A percentile compares a stretch with the other conserved stretches of the same genome.
Evolutionary conservation across 2,797 vertebrate genomes (phyloP).

Genomic region (Thunnus albacares): DNA sequence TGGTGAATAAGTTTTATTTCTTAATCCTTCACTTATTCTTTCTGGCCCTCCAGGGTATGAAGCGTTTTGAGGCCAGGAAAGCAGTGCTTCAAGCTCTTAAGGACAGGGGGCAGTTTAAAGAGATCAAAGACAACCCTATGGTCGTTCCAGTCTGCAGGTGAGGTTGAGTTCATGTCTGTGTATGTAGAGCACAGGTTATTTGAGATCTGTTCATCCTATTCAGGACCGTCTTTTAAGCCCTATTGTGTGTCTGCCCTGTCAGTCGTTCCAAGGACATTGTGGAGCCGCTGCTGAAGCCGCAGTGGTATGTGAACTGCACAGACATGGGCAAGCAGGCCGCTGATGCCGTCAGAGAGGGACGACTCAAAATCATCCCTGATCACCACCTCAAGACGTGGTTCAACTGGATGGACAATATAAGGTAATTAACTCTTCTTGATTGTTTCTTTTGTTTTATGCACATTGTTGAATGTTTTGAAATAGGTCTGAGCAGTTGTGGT

Average conservation of each 20-base stretch:
- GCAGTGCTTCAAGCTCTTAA: constrained; percentile 90
- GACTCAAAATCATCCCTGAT: constrained; percentile 91
- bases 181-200: background rate
- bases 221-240: background rate
- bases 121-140: constrained; percentile 94
- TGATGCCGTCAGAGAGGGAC: constrained; percentile 88
- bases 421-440: constrained; percentile 71
- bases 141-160: constrained; percentile 96
- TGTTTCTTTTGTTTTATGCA: background rate
- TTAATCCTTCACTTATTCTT: constrained; percentile 11
- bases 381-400: constrained; percentile 93
- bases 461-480: background rate
- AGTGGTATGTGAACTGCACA: constrained; percentile 93
- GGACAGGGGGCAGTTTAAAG: constrained; percentile 89
- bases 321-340: constrained; percentile 93
- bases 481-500: background rate
- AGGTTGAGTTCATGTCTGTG: constrained; percentile 24
- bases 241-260: constrained; percentile 7
- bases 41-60: constrained; percentile 88
- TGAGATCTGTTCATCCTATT: constrained; percentile 14
- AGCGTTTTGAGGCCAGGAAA: constrained; percentile 92
- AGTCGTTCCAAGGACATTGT: constrained; percentile 96
- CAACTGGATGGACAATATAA: constrained; percentile 95
- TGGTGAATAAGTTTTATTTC: constrained; percentile 15
- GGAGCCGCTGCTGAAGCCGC: constrained; percentile 93